These are phyloP conservation scores for Uropsilus gracilis DNA, from an alignment of 2,113 vertebrate genomes.

Conservation along the genomic window DNA sequence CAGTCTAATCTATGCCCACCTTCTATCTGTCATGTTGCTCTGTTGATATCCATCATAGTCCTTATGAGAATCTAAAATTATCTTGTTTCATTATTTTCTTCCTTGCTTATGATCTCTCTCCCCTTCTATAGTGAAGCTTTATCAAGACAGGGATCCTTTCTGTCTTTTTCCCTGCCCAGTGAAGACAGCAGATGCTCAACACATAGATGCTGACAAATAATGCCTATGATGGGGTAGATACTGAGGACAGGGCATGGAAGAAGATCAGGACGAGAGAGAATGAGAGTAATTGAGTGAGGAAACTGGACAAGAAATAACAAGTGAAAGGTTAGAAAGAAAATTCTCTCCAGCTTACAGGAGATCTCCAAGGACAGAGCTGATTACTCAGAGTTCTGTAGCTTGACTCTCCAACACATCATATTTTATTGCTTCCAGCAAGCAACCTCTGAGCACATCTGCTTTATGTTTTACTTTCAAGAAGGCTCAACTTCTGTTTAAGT, in stretches of 20 bases:
- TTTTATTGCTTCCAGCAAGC: neutral
- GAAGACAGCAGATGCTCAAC: neutral
- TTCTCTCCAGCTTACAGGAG: neutral
- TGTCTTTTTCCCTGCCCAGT: neutral
- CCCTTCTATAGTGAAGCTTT: neutral
- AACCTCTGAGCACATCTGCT: neutral
- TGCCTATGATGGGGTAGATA: neutral
- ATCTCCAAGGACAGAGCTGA: neutral
- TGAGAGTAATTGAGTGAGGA: neutral
- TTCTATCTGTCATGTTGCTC: neutral
- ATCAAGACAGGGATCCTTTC: neutral
- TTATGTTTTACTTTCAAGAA: constrained; percentile 31
- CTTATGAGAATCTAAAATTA: neutral
- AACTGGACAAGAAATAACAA: neutral
- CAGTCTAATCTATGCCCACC: neutral
- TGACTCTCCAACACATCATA: neutral
- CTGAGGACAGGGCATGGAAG: neutral
- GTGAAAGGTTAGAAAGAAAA: neutral
- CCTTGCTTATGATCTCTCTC: neutral
- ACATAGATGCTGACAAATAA: neutral
- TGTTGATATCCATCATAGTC: neutral
- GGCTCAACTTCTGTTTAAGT: neutral
- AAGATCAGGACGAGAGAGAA: neutral
- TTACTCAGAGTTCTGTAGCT: neutral
- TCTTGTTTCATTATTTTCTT: neutral